phyloP scores from a whole-genome alignment of 2,113 vertebrate species.

The Microcebus ravelobensis region DNA sequence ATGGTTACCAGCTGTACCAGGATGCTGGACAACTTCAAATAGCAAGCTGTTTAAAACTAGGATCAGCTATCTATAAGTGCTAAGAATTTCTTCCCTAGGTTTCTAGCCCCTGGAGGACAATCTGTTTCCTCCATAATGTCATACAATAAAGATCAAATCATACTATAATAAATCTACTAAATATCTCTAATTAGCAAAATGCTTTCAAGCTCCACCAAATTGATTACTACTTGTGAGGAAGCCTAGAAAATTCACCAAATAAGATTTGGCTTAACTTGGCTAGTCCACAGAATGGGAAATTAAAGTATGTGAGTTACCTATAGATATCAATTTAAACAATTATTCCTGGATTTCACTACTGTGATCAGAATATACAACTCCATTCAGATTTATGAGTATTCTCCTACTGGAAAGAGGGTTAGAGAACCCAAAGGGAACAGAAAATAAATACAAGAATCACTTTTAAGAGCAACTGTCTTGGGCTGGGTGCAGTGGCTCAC shows the following conservation, averaged over 20 bases:
- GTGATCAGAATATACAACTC: background rate
- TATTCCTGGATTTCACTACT: background rate
- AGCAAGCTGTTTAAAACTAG: background rate
- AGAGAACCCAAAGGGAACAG: background rate
- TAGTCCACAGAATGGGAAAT: constrained; percentile 14
- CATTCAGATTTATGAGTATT: background rate
- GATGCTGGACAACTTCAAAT: background rate
- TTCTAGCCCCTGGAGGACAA: background rate
- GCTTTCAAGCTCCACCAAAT: background rate
- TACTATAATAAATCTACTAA: background rate
- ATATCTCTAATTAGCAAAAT: background rate
- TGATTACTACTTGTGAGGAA: background rate
- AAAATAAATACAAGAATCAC: constrained; percentile 5
- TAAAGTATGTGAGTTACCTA: background rate
- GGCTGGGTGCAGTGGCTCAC: no score
- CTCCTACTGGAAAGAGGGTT: background rate
- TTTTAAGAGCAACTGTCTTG: background rate
- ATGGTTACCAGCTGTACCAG: background rate
- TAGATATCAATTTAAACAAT: background rate
- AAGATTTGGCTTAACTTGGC: background rate
- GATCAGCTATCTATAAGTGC: background rate
- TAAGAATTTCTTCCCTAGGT: constrained; percentile 21
- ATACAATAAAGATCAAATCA: background rate
- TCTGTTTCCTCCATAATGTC: background rate
- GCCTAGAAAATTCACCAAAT: background rate